Percentiles rank a stretch among this genome's conserved stretches.
Conservation (phyloP, 2,113 vertebrate species). For the Microcebus tavaratra region DNA sequence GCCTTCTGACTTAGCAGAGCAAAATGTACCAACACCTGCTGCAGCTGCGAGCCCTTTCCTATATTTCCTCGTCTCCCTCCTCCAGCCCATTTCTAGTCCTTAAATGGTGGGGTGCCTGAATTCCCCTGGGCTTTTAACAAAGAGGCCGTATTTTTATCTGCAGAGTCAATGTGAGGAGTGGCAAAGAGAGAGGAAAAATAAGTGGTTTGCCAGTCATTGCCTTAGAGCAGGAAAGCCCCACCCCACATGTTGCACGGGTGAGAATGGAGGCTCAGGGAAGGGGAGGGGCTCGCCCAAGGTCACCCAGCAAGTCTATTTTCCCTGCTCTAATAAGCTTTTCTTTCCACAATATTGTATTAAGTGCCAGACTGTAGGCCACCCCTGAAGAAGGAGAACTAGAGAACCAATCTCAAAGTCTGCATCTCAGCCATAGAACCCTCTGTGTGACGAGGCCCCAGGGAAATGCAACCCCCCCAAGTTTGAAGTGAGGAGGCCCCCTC, state of each 20-base stretch:
- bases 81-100: neutral
- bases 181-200: constrained; percentile 23
- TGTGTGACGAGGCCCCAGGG: constrained; percentile 84
- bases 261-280: neutral
- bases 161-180: neutral
- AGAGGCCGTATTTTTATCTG: constrained; percentile 15
- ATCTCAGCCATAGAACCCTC: constrained; percentile 83
- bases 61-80: neutral
- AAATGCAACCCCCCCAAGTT: constrained; percentile 86
- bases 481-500: constrained; percentile 84
- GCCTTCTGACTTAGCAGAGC: neutral
- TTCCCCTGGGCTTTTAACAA: constrained; percentile 41
- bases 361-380: constrained; percentile 68
- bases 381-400: constrained; percentile 69
- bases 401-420: constrained; percentile 79
- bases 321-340: constrained; percentile 72
- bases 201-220: neutral
- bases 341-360: constrained; percentile 63
- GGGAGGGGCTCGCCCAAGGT: constrained; percentile 66
- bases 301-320: constrained; percentile 64
- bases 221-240: neutral
- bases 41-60: neutral
- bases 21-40: neutral
- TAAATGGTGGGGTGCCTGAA: neutral
- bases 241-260: neutral